Conservation (phyloP, 37 sponge, comb jelly and placozoan genomes). For the Cliona cf. orientalis region DNA sequence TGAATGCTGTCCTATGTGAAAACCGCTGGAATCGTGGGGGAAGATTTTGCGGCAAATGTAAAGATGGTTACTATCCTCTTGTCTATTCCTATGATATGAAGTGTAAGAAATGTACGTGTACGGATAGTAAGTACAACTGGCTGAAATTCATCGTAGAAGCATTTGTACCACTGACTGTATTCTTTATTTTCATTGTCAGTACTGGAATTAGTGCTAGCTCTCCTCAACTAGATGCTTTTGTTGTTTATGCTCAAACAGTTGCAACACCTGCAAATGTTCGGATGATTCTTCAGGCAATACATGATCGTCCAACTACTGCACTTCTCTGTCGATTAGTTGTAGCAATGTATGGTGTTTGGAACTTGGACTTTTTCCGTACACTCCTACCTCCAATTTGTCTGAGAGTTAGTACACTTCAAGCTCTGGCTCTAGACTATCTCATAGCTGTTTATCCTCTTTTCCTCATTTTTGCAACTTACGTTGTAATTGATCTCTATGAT, state of each 20-base stretch:
- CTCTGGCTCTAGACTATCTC: constrained; percentile 24
- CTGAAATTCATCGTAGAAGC: constrained; percentile 5
- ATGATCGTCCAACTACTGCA: background rate
- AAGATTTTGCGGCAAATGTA: constrained; percentile 66
- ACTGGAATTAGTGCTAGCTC: constrained; percentile 53
- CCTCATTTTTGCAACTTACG: constrained; percentile 1
- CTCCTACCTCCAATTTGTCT: constrained; percentile 16
- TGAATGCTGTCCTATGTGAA: constrained; percentile 25
- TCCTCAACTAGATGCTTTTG: constrained; percentile 58
- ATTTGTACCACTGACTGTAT: constrained; percentile 56
- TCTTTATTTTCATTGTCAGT: constrained; percentile 51
- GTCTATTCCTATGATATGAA: constrained; percentile 31
- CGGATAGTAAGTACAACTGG: background rate
- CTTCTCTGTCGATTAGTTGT: background rate
- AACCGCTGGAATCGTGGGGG: constrained; percentile 41
- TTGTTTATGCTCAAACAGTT: constrained; percentile 56
- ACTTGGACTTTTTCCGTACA: constrained; percentile 39
- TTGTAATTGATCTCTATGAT: constrained; percentile 17
- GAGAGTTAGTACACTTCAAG: background rate
- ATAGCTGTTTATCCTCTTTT: constrained; percentile 31
- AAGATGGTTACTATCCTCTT: constrained; percentile 4
- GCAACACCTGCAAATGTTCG: constrained; percentile 18
- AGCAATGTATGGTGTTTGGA: constrained; percentile 30
- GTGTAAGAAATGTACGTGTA: constrained; percentile 18
- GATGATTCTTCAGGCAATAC: background rate